Conservation (phyloP, 2,797 vertebrate species). For the Notolepis coatsorum region DNA sequence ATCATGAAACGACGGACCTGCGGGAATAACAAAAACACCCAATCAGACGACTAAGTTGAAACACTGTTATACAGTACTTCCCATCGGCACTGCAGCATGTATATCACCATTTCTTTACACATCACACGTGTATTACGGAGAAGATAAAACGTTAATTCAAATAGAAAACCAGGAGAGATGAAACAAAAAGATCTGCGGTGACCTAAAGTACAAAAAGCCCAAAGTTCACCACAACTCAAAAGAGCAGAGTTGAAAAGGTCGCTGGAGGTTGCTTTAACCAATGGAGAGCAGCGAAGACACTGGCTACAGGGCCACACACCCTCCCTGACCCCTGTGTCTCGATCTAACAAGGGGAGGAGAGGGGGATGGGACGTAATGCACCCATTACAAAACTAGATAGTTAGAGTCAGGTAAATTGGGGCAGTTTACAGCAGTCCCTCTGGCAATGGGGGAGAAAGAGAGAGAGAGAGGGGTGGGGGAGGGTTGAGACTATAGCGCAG, state of each 20-base stretch:
- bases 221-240: conserved; percentile 38
- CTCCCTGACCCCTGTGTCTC: conserved; percentile 89
- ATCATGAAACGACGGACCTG: too few relatives aligned
- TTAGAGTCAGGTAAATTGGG: conserved; percentile 91
- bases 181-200: not conserved
- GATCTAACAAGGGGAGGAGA: conserved; percentile 87
- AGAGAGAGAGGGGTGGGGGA: conserved; percentile 53
- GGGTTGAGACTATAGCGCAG: conserved; percentile 80
- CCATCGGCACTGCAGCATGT: too few relatives aligned
- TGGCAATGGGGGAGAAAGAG: conserved; percentile 70
- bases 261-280: conserved; percentile 88
- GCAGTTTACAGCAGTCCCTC: conserved; percentile 90
- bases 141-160: not conserved
- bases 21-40: too few relatives aligned
- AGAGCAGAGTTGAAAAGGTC: conserved; percentile 84
- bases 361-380: conserved; percentile 53
- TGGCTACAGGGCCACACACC: conserved; percentile 87
- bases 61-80: too few relatives aligned
- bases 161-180: not conserved
- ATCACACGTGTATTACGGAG: conserved; percentile 4
- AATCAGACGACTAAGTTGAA: too few relatives aligned
- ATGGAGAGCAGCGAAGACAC: conserved; percentile 83
- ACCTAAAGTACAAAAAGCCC: not conserved
- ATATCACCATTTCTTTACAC: too few relatives aligned
- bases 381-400: conserved; percentile 86